Evolutionary conservation across 1,140 invertebrate species (phyloP), one percentile per base, ranked within the genome.

Genomic region (Diorhabda carinulata): DNA sequence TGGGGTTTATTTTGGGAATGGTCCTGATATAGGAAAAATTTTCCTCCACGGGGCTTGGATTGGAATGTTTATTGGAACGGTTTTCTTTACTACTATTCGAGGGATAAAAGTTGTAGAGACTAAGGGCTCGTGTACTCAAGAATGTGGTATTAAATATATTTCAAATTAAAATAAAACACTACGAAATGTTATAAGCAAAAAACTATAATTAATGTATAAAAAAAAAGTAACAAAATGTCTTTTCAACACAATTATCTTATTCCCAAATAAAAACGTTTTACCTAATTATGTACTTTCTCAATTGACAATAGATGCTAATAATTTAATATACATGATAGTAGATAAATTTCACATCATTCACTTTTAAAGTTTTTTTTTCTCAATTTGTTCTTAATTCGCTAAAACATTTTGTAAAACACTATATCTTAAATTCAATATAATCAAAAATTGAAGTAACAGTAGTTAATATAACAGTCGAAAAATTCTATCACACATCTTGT

Each of bases 401-500:
- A 64, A 64, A 52, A 52, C 47, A 52, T 56, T 9, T 62, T 62
- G 10, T 64, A 64, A 64, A 44, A 64, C 52, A 45, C 45, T 57
- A 64, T 64, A 64, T 64, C 63, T 56, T 64, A 52, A 64, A 45
- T 60, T 25, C n/a, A 25, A 60, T 25, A 60, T 25, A 60, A 9
- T 52, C n/a, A 52, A 64, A 64, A 8, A 57, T 64, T 64, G 9
- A 64, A 56, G 43, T 57, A 64, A 64, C 63, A 64, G 63, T 52
- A 63, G 61, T 43, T 63, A 64, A 60, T 25, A 60, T 52, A 52
- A 64, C 63, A 64, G 63, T 58, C 44, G 59, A 57, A 57, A 62
- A 67, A 68, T 63, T 76, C 65, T 79, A 80, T 88, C 86, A 91
- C 84, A 91, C 89, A 80, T 91, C 89, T 82, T 75, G 76, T 66